Base-by-base conservation (phyloP, 2,888 invertebrate genomes). In the Nasonia oneida region DNA sequence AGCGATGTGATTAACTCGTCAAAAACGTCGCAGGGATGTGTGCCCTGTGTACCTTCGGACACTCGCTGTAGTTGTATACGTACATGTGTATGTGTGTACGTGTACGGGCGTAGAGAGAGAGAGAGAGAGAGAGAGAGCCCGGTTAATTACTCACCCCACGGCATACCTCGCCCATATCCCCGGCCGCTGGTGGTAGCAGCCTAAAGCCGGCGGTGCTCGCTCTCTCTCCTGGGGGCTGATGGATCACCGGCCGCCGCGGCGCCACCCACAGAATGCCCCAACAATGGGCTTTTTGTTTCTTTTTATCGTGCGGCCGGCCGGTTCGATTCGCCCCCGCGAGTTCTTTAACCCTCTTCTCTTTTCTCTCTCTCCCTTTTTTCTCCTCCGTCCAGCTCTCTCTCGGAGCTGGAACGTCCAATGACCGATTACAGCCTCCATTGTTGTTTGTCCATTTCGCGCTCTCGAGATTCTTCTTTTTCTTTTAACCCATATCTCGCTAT, bases 231-330 rank as follows among this genome's bases (percentile, higher is more conserved):
- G 64, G 42, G 74, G 91, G 90, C 92, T 92, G 92, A 92, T 92
- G 91, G 92, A 92, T 92, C 92, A 91, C 92, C 92, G 90, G 61
- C 90, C 90, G 39, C 50, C 50, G 23, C n/a, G 29, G 89, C 90
- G 90, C 91, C 92, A 92, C 92, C 92, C 92, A 91, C 92, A 92
- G 92, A 92, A 92, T 92, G 90, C 90, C 92, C 57, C 91, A 92
- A 91, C 92, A 92, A 92, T 92, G 89, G 29, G 90, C 86, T 91
- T 92, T 92, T 92, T 92, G 91, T 92, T 92, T 92, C 91, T 92
- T 92, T 73, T 92, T 92, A 91, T 92, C 91, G 90, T 47, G 78
- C 73, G 18, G 47, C 23, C n/a, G 2, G 47, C 23, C 23, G 8
- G 50, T 42, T 70, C 33, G 42, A 29, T 42, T 37, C 67, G 39